Evolutionary conservation across 2,888 invertebrate genomes (phyloP).

Genomic region (Eilema sororculum): DNA sequence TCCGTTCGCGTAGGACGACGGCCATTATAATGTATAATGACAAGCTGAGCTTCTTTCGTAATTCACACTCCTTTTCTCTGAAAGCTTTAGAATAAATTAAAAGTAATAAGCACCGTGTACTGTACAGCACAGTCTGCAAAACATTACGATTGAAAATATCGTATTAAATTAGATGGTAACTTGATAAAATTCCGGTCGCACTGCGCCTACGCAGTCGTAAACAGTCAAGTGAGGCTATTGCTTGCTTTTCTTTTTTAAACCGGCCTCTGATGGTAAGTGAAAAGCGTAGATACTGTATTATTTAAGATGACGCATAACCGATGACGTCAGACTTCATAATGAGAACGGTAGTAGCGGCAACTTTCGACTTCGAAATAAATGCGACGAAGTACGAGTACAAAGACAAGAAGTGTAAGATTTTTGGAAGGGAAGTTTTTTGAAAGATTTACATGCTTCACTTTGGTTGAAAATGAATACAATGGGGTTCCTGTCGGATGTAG

Average conservation of each 20-base stretch:
- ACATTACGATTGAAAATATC: constrained; percentile 63
- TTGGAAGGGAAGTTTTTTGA: neutral
- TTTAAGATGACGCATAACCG: constrained; percentile 45
- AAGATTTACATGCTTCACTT: neutral
- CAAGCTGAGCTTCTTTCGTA: constrained; percentile 57
- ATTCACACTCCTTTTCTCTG: constrained; percentile 54
- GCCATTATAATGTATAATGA: constrained; percentile 61
- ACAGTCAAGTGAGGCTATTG: constrained; percentile 50
- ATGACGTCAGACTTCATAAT: constrained; percentile 44
- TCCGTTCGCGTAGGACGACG: constrained; percentile 61
- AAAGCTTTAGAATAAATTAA: constrained; percentile 57
- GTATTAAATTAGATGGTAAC: constrained; percentile 59
- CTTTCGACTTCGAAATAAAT: constrained; percentile 38
- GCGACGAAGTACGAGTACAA: constrained; percentile 38
- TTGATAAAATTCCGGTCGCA: constrained; percentile 57
- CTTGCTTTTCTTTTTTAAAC: constrained; percentile 59
- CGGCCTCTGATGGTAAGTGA: constrained; percentile 50
- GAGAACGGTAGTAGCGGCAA: constrained; percentile 31
- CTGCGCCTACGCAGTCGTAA: constrained; percentile 62
- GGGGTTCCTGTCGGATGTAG: neutral
- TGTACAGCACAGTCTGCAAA: constrained; percentile 57
- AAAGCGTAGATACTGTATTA: constrained; percentile 49
- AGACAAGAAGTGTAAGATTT: constrained; percentile 18
- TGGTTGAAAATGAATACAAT: neutral
- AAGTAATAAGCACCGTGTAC: constrained; percentile 53